A percentile compares a stretch with the other conserved stretches of the same genome.
These are phyloP conservation scores for Tetranychus cinnabarinus DNA, from an alignment of 1,140 invertebrate species.

Conservation along the genomic window DNA sequence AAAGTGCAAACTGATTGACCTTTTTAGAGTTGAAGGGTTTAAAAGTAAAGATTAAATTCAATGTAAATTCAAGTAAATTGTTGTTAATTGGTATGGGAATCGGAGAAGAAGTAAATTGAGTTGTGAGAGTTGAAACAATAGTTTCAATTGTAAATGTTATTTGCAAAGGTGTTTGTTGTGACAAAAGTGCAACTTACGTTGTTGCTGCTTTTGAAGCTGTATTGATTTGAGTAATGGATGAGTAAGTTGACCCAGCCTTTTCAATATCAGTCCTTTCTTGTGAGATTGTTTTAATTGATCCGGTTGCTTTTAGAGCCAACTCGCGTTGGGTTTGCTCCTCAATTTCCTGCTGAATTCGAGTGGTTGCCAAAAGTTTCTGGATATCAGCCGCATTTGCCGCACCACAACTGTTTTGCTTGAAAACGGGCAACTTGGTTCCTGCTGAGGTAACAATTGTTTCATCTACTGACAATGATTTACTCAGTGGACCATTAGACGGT, in stretches of 20 bases:
- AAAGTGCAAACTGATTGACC: no score
- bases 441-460: background rate
- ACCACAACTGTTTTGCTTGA: background rate
- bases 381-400: constrained; percentile 11
- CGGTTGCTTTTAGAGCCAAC: constrained; percentile 19
- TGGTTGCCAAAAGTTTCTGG: constrained; percentile 20
- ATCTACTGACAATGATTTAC: background rate
- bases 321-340: constrained; percentile 23
- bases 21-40: no score
- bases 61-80: background rate
- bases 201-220: no score
- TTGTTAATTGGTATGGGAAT: background rate
- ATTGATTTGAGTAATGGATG: no score
- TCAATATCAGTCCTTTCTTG: constrained; percentile 17
- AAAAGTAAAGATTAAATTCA: no score
- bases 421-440: background rate
- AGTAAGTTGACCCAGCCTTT: no score
- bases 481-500: background rate
- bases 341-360: constrained; percentile 24
- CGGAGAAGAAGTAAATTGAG: background rate
- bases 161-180: no score
- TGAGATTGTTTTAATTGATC: constrained; percentile 21
- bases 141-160: no score
- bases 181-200: no score
- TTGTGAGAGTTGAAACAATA: background rate